phyloP scores from a whole-genome alignment of 2,888 invertebrate species.

The Poecilobothrus nobilitatus region DNA sequence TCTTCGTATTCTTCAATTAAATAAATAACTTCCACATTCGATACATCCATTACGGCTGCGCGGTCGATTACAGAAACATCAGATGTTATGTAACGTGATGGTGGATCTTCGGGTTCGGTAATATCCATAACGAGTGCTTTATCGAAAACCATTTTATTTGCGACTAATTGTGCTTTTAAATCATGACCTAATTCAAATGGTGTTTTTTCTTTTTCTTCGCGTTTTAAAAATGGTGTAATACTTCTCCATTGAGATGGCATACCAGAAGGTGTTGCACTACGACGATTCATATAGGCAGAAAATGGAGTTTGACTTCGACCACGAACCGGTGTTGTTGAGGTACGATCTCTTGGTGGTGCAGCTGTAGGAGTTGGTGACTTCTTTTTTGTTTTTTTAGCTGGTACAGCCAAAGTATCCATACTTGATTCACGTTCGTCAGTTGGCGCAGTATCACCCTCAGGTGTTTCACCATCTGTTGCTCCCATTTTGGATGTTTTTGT shows the following conservation, averaged over 20 bases:
- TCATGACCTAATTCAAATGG: constrained; percentile 43
- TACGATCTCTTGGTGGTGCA: constrained; percentile 38
- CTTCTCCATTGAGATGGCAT: constrained; percentile 44
- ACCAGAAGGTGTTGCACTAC: constrained; percentile 43
- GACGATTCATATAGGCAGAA: constrained; percentile 37
- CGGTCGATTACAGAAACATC: constrained; percentile 44
- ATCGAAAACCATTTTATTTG: constrained; percentile 43
- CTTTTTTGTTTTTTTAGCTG: constrained; percentile 38
- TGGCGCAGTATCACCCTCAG: constrained; percentile 30
- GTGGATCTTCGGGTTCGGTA: constrained; percentile 37
- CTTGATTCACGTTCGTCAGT: constrained; percentile 36
- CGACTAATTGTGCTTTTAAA: constrained; percentile 37
- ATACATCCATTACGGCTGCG: constrained; percentile 45
- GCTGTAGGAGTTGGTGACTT: constrained; percentile 42
- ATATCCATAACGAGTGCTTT: constrained; percentile 44
- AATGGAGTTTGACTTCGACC: constrained; percentile 43
- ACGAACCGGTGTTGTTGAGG: constrained; percentile 41
- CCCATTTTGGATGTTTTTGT: constrained; percentile 33
- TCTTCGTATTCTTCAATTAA: constrained; percentile 44
- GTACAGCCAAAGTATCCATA: constrained; percentile 38
- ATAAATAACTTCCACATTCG: constrained; percentile 44
- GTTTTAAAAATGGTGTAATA: constrained; percentile 43
- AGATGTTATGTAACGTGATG: constrained; percentile 44
- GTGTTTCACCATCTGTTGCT: constrained; percentile 40
- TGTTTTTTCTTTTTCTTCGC: constrained; percentile 43